Conservation (phyloP, 2,113 vertebrate genomes). For the Perca schrenkii region DNA sequence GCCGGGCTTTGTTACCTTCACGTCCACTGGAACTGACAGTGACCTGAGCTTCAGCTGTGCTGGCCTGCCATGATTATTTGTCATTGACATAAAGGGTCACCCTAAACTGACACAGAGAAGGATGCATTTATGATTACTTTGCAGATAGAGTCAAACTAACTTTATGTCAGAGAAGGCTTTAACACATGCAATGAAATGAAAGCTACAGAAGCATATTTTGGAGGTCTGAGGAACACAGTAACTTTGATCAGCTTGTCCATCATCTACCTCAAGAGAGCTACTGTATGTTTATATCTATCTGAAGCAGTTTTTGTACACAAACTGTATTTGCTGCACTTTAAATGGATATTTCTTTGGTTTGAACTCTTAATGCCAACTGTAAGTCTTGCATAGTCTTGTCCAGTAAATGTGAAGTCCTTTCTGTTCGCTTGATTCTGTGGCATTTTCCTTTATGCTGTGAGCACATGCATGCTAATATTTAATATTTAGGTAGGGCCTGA, state of each 20-base stretch:
- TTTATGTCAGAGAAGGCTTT: background rate
- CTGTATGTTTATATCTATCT: background rate
- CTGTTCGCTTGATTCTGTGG: too few relatives aligned
- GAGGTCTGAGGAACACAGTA: background rate
- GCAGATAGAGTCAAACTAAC: background rate
- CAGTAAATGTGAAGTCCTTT: too few relatives aligned
- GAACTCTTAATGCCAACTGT: background rate
- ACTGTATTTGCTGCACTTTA: background rate
- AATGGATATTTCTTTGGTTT: background rate
- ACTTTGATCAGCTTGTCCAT: background rate
- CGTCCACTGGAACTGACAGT: constrained; percentile 57
- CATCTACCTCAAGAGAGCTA: constrained; percentile 21
- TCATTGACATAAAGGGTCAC: background rate
- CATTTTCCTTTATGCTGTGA: background rate
- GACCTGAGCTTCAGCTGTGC: constrained; percentile 56
- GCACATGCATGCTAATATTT: too few relatives aligned
- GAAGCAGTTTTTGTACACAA: background rate
- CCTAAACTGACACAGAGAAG: background rate
- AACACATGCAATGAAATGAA: too few relatives aligned
- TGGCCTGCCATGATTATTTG: background rate
- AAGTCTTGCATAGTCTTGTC: background rate
- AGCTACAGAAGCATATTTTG: background rate
- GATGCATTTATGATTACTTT: background rate
- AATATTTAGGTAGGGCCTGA: too few relatives aligned
- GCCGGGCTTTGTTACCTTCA: constrained; percentile 65